Base-by-base conservation (phyloP, 2,888 invertebrate genomes). In the Chaetogeoica ovagalla region DNA sequence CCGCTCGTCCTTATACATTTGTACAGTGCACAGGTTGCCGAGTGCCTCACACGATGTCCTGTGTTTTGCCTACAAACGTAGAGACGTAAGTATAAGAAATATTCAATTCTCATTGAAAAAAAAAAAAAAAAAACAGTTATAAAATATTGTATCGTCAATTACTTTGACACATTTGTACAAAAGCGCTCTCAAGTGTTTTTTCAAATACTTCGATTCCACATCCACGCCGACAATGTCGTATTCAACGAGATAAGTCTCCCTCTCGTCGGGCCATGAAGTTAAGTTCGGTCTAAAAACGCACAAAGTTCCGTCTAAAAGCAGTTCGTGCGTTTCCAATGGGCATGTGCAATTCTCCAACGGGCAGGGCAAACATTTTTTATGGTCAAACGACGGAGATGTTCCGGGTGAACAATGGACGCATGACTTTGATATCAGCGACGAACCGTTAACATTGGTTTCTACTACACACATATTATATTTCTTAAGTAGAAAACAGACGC, bases 1-100 rank as follows among this genome's bases (percentile, higher is more conserved):
- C 82, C 87, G 86, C 21, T 87, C 88, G 83, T 89, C 87, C 21
- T 87, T 86, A 84, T 88, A 90, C 81, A 90, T 86, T 11, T 89
- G 89, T 79, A 91, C 85, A 0, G 89, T 87, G 84, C 93, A 93
- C 86, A 92, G 87, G 85, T 92, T 92, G 1, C 90, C 90, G 82
- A 93, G 86, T 82, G 89, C 87, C 85, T 92, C 90, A 84, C 93
- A 93, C 15, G 91, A 89, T 21, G 87, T 89, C 75, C 84, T 84
- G 84, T 89, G 87, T 63, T 86, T 85, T 83, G 87, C 87, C 85
- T 88, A 84, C 60, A 88, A 84, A n/a, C n/a, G 81, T 81, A 30
- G 19, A 13, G 21, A 55, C 55, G 55, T 21, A 30, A 30, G 19
- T 43, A 2, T 30, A 30, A 30, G 30, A 43, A 43, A 43, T 43